Evolutionary conservation across 2,113 vertebrate genomes (phyloP).

Genomic region (Ciconia boyciana): DNA sequence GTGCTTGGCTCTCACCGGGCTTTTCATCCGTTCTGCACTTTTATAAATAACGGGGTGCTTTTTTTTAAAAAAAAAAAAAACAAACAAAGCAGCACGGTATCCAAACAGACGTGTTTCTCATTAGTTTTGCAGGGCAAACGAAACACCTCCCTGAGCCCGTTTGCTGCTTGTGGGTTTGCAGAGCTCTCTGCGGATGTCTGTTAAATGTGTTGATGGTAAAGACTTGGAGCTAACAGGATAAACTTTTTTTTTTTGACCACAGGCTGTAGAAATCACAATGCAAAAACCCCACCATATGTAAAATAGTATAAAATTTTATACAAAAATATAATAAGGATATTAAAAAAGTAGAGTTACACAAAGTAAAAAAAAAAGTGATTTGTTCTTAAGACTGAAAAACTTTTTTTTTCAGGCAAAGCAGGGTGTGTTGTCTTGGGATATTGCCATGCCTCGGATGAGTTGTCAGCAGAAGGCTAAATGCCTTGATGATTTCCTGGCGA

Average conservation of each 20-base stretch:
- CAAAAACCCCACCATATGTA: not conserved
- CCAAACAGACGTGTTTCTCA: rapidly evolving
- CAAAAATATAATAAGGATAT: not conserved
- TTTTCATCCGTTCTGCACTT: not conserved
- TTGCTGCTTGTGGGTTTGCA: not conserved
- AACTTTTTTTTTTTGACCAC: not conserved
- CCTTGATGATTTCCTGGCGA: conserved; percentile 16
- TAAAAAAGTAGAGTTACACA: not conserved
- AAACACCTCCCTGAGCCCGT: too few relatives aligned
- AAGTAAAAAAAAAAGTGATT: not conserved
- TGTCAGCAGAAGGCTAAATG: conserved; percentile 24
- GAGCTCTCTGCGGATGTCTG: not conserved
- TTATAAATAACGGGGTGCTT: rapidly evolving
- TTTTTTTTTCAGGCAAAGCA: not conserved
- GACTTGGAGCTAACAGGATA: too few relatives aligned
- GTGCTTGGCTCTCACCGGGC: not conserved
- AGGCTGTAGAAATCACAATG: not conserved
- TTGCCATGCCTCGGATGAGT: not conserved
- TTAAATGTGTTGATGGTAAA: too few relatives aligned
- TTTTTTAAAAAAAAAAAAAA: not conserved
- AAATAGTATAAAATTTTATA: not conserved
- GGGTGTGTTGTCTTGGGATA: not conserved
- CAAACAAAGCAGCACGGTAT: too few relatives aligned
- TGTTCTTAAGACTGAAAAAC: not conserved
- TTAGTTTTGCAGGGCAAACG: not conserved